These are phyloP conservation scores for Crematogaster levior DNA, from an alignment of 2,888 invertebrate genomes.

Conservation along the genomic window DNA sequence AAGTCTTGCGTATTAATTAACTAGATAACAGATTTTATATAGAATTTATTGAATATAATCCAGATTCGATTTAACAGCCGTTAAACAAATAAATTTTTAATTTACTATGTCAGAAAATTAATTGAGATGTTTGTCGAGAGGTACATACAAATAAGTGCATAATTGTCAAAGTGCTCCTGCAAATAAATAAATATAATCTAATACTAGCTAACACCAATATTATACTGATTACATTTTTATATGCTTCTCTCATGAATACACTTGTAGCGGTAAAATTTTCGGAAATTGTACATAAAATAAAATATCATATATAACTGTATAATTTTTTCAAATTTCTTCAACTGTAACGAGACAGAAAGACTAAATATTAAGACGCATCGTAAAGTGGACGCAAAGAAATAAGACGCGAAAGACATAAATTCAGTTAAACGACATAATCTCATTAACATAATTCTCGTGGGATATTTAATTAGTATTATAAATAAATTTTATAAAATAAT, in stretches of 20 bases:
- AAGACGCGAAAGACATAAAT: background rate
- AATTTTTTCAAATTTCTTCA: conserved; percentile 18
- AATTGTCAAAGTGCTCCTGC: background rate
- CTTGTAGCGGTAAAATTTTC: background rate
- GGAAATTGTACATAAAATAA: conserved; percentile 26
- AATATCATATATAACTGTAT: conserved; percentile 1
- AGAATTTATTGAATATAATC: conserved; percentile 39
- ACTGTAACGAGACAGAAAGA: background rate
- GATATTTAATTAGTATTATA: conserved; percentile 7
- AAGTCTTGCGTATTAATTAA: conserved; percentile 31
- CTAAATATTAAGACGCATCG: background rate
- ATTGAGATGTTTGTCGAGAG: background rate
- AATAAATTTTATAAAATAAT: background rate
- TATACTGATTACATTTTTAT: conserved; percentile 31
- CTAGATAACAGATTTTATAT: conserved; percentile 19
- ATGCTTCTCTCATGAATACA: conserved; percentile 30
- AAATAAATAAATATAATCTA: conserved; percentile 25
- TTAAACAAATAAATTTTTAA: conserved; percentile 6
- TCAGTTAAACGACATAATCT: conserved; percentile 6
- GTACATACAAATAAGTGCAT: conserved; percentile 2
- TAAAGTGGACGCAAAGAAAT: background rate
- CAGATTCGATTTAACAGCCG: conserved; percentile 5
- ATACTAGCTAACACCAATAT: conserved; percentile 37
- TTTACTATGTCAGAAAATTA: conserved; percentile 21
- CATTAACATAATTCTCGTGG: background rate